These are phyloP conservation scores for Calidris pugnax DNA, from an alignment of 2,113 vertebrate genomes.

Conservation along the genomic window DNA sequence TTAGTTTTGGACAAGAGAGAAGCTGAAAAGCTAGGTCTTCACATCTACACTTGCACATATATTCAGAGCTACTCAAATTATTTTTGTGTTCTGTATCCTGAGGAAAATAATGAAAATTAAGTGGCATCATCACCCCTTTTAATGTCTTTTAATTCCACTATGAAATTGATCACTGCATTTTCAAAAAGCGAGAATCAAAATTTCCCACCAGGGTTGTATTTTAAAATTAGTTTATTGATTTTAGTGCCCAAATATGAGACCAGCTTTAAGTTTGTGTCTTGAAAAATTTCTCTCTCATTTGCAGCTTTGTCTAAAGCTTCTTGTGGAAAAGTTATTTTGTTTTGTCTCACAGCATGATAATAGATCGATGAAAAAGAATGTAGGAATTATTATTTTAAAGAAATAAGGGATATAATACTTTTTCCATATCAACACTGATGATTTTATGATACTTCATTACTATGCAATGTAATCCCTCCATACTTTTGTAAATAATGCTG, in stretches of 20 bases:
- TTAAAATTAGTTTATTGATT: background rate
- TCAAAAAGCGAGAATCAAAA: background rate
- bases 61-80: background rate
- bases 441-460: background rate
- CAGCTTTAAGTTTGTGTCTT: background rate
- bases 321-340: background rate
- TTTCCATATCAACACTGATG: background rate
- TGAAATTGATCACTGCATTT: background rate
- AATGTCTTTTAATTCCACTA: background rate
- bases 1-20: background rate
- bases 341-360: background rate
- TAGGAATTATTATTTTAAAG: background rate
- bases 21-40: background rate
- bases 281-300: background rate
- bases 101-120: background rate
- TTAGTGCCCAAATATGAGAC: background rate
- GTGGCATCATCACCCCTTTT: background rate
- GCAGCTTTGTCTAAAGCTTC: background rate
- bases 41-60: background rate
- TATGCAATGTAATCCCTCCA: background rate
- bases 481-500: background rate
- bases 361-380: background rate
- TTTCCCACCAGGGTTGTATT: background rate
- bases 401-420: background rate
- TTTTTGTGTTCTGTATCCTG: background rate